Percentiles rank a stretch among this genome's conserved stretches.
Evolutionary conservation across 2,797 vertebrate genomes (phyloP).

Genomic region (Acipenser transmontanus): DNA sequence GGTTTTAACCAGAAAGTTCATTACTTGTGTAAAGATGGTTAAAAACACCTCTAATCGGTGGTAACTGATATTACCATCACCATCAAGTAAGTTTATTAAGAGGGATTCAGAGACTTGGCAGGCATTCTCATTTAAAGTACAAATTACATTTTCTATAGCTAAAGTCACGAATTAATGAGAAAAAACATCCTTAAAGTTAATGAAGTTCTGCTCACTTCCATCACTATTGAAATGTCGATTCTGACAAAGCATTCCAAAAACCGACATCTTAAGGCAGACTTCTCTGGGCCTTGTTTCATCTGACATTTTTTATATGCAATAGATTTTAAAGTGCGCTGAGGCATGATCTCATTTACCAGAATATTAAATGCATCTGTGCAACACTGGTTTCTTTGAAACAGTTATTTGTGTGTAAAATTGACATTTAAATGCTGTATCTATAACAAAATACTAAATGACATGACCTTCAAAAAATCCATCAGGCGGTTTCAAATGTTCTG

Average conservation of each 20-base stretch:
- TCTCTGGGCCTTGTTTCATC: neutral
- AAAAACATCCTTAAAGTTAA: neutral
- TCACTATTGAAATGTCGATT: neutral
- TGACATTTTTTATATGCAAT: conserved; percentile 2
- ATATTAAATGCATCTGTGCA: neutral
- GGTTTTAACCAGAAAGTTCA: too few relatives aligned
- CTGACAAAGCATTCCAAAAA: neutral
- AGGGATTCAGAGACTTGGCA: too few relatives aligned
- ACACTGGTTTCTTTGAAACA: conserved; percentile 5
- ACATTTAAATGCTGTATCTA: conserved; percentile 6
- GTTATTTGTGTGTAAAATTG: conserved; percentile 1
- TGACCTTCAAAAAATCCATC: neutral
- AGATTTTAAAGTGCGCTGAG: neutral
- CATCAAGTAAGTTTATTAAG: too few relatives aligned
- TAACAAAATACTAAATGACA: conserved; percentile 5
- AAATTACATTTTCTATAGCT: too few relatives aligned
- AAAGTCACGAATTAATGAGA: too few relatives aligned
- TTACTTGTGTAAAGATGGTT: too few relatives aligned
- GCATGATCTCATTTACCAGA: conserved; percentile 1
- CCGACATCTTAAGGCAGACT: neutral
- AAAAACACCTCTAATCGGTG: too few relatives aligned
- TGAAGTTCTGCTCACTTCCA: neutral
- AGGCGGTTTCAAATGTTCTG: too few relatives aligned
- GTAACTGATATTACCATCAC: too few relatives aligned
- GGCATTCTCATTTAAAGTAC: too few relatives aligned